Percentiles rank a stretch among this genome's conserved stretches.
phyloP scores from a whole-genome alignment of 2,797 vertebrate species.

The Fundulus diaphanus region DNA sequence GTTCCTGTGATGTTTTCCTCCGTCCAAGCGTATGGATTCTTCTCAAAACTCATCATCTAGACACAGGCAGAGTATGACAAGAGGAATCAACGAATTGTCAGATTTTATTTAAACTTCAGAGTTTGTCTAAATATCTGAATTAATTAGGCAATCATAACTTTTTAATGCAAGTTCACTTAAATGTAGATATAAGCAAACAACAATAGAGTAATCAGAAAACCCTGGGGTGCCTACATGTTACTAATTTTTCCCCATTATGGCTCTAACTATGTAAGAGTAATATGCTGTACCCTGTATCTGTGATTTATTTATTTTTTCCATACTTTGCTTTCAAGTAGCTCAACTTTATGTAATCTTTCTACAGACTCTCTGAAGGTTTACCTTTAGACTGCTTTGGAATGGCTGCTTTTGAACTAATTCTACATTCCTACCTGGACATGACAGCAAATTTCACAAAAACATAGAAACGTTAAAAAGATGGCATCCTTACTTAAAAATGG shows the following conservation, averaged over 20 bases:
- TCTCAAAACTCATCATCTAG: slow-evolving; percentile 93
- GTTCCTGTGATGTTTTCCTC: slow-evolving; percentile 83
- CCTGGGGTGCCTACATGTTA: background rate
- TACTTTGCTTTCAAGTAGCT: background rate
- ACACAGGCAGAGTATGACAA: background rate
- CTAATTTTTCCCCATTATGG: background rate
- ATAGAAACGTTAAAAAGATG: too few species aligned
- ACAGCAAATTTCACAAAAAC: too few species aligned
- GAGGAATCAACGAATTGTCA: background rate
- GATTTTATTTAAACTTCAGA: background rate
- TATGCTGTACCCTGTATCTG: background rate
- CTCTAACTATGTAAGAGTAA: background rate
- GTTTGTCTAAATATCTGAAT: background rate
- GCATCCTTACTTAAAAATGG: too few species aligned
- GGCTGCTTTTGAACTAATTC: too few species aligned
- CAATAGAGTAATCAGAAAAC: background rate
- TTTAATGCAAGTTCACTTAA: background rate
- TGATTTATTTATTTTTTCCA: background rate
- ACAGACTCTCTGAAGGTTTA: too few species aligned
- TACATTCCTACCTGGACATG: too few species aligned
- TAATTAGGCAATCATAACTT: background rate
- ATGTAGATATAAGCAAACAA: background rate
- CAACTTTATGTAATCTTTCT: too few species aligned
- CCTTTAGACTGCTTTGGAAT: too few species aligned
- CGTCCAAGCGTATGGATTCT: slow-evolving; percentile 86